These are phyloP conservation scores for Asobara japonica DNA, from an alignment of 1,140 invertebrate species.

Conservation along the genomic window DNA sequence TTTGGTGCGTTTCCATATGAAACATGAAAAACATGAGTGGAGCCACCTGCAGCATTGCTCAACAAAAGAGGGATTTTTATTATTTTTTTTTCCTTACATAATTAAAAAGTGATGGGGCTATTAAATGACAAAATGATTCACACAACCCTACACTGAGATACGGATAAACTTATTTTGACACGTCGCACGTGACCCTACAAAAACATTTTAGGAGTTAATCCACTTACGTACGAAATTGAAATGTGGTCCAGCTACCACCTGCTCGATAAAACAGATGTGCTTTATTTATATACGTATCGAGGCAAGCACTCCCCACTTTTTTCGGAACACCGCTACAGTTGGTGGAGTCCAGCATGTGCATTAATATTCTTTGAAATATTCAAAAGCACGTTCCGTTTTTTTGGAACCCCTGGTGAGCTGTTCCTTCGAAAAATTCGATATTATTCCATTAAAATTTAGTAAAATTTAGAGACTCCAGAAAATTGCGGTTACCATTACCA, in stretches of 20 bases:
- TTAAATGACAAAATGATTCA: not conserved
- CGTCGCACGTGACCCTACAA: slow-evolving; percentile 2
- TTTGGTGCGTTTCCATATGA: too few relatives aligned
- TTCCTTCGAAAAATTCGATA: not conserved
- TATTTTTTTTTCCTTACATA: not conserved
- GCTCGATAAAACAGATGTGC: not conserved
- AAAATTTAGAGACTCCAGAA: too few relatives aligned
- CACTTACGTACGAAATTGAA: not conserved
- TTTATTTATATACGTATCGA: not conserved
- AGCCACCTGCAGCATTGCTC: too few relatives aligned
- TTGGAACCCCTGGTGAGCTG: too few relatives aligned
- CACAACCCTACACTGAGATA: not conserved
- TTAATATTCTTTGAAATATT: not conserved
- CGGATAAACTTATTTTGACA: not conserved
- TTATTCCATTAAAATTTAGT: too few relatives aligned
- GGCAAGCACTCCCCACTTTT: not conserved
- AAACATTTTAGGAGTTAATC: slow-evolving; percentile 1
- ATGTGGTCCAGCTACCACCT: not conserved
- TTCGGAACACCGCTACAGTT: not conserved
- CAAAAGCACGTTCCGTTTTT: not conserved
- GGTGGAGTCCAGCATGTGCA: not conserved
- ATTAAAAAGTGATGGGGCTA: too few relatives aligned
- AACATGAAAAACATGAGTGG: too few relatives aligned
- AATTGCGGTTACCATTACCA: too few relatives aligned
- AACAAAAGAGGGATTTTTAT: not conserved